Evolutionary conservation across 1,140 invertebrate species (phyloP).

Genomic region (Rhyacophila brunnea): DNA sequence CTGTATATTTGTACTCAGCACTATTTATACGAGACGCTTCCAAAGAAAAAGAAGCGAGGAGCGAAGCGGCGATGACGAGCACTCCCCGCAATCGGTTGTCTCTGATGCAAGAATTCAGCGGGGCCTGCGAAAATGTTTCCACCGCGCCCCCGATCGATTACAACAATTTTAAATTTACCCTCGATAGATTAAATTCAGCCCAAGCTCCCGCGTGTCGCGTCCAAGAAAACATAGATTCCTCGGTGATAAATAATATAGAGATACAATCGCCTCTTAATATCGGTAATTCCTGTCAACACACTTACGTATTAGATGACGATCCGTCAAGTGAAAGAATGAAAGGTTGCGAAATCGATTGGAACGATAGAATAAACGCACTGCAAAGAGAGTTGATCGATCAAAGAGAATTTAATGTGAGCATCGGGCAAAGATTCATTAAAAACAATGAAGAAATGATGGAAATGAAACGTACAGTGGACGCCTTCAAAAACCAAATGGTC

Average conservation of each 20-base stretch:
- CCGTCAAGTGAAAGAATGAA: no score
- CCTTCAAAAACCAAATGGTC: background rate
- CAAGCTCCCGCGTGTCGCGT: background rate
- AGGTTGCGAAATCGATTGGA: background rate
- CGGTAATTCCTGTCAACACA: background rate
- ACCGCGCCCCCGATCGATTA: background rate
- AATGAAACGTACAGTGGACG: background rate
- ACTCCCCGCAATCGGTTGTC: conserved; percentile 15
- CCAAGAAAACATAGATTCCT: background rate
- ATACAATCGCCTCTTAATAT: no score
- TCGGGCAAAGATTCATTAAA: conserved; percentile 7
- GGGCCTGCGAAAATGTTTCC: background rate
- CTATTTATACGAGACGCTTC: no score
- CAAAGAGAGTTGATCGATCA: conserved; percentile 8
- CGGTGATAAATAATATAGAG: background rate
- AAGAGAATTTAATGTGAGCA: conserved; percentile 9
- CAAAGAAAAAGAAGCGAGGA: no score
- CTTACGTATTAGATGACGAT: background rate
- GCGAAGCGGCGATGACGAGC: conserved; percentile 2
- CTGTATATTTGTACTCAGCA: no score
- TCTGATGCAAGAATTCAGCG: conserved; percentile 13
- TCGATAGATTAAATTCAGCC: background rate
- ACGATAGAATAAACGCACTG: background rate
- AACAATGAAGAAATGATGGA: background rate
- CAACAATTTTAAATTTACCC: conserved; percentile 4